phyloP scores from a whole-genome alignment of 1,140 invertebrate species.

The Coptotermes formosanus region DNA sequence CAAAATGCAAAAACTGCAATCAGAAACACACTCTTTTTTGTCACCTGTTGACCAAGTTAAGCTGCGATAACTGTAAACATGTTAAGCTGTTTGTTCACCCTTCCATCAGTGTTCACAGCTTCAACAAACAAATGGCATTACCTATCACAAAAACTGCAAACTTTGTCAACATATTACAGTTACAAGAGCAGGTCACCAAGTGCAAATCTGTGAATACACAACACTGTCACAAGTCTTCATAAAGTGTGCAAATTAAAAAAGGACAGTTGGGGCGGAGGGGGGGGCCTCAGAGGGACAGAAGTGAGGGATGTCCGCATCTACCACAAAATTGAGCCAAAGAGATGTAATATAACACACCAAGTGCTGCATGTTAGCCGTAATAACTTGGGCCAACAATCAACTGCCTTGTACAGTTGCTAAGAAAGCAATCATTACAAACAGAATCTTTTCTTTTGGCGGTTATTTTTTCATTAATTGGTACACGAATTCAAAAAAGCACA shows the following conservation, averaged over 20 bases:
- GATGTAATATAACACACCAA: neutral
- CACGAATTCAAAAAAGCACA: neutral
- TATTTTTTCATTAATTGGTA: neutral
- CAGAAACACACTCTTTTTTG: neutral
- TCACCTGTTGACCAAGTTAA: neutral
- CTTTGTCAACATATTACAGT: neutral
- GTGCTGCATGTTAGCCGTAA: neutral
- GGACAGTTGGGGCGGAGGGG: neutral
- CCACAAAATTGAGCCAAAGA: neutral
- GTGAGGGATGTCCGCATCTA: neutral
- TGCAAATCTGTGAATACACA: neutral
- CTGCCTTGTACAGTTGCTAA: neutral
- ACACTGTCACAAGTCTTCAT: conserved; percentile 9
- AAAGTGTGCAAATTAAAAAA: conserved; percentile 4
- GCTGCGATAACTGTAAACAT: no score
- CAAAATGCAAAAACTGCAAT: neutral
- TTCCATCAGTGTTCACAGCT: neutral
- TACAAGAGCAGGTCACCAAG: neutral
- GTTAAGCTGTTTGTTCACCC: no score
- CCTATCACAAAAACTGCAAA: neutral
- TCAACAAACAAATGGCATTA: neutral
- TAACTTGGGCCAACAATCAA: neutral
- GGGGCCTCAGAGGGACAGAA: neutral
- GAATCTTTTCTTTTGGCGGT: neutral
- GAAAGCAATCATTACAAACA: neutral